A percentile compares a stretch with the other conserved stretches of the same genome.
Conservation (phyloP, 2,888 invertebrate genomes). For the Anthophora plumipes region DNA sequence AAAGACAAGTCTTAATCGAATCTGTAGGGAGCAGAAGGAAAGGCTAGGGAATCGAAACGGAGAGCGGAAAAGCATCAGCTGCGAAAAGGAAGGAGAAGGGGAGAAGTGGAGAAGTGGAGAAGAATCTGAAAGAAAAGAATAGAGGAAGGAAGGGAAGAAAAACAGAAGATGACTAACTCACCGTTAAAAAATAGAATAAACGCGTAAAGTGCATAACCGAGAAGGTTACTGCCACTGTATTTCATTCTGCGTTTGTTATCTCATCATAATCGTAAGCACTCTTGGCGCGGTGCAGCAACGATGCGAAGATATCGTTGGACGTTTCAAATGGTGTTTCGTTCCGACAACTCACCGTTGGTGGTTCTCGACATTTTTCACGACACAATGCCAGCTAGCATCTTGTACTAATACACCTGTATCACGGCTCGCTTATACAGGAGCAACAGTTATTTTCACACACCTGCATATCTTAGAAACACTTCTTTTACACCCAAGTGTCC, state of each 20-base stretch:
- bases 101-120: not conserved
- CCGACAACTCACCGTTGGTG: slow-evolving; percentile 22
- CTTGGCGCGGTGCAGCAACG: slow-evolving; percentile 48
- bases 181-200: slow-evolving; percentile 81
- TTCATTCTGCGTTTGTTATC: slow-evolving; percentile 84
- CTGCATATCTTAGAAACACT: slow-evolving; percentile 63
- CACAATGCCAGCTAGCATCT: slow-evolving; percentile 36
- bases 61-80: not conserved
- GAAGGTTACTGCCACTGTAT: slow-evolving; percentile 82
- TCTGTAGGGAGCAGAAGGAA: not conserved
- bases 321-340: slow-evolving; percentile 44
- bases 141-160: not conserved
- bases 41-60: not conserved
- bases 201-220: slow-evolving; percentile 83
- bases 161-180: slow-evolving; percentile 65
- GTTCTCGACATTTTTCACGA: slow-evolving; percentile 46
- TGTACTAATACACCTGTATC: slow-evolving; percentile 53
- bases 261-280: slow-evolving; percentile 78
- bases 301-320: slow-evolving; percentile 24
- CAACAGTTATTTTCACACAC: slow-evolving; percentile 64
- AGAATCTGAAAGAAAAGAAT: not conserved
- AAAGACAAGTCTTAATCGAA: not conserved
- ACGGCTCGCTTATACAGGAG: slow-evolving; percentile 48
- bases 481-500: slow-evolving; percentile 52
- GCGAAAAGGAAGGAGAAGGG: not conserved